Evolutionary conservation across 1,140 invertebrate genomes (phyloP).

Genomic region (Neodiprion fabricii): DNA sequence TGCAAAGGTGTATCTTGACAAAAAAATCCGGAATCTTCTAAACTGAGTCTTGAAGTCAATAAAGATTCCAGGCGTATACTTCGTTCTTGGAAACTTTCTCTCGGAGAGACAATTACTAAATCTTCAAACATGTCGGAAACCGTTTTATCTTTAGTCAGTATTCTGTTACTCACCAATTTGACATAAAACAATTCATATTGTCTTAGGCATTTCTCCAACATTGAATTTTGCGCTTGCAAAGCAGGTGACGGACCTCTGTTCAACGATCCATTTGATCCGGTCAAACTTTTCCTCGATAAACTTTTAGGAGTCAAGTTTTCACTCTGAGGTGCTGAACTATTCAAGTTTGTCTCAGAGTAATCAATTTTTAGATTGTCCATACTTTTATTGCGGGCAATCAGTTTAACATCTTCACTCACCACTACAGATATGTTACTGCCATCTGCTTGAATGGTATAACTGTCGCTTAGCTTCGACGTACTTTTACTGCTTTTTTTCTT

Average conservation of each 20-base stretch:
- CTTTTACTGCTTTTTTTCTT: slow-evolving; percentile 56
- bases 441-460: slow-evolving; percentile 38
- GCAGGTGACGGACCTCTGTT: slow-evolving; percentile 46
- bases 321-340: slow-evolving; percentile 22
- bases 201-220: slow-evolving; percentile 69
- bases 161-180: slow-evolving; percentile 60
- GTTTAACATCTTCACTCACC: slow-evolving; percentile 44
- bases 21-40: slow-evolving; percentile 40
- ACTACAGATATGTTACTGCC: slow-evolving; percentile 47
- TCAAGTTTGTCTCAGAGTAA: slow-evolving; percentile 30
- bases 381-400: slow-evolving; percentile 47
- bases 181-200: slow-evolving; percentile 75
- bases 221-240: slow-evolving; percentile 55
- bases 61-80: slow-evolving; percentile 58
- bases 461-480: slow-evolving; percentile 52
- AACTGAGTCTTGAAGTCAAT: slow-evolving; percentile 50
- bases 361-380: slow-evolving; percentile 50
- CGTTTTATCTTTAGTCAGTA: slow-evolving; percentile 55
- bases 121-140: slow-evolving; percentile 54
- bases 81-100: slow-evolving; percentile 55
- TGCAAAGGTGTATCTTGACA: slow-evolving; percentile 35
- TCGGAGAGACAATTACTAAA: slow-evolving; percentile 43
- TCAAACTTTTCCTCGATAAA: slow-evolving; percentile 24
- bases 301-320: background rate
- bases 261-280: slow-evolving; percentile 39